These are phyloP conservation scores for Romanogobio albipinnatus DNA, from an alignment of 2,113 vertebrate genomes.

Conservation along the genomic window DNA sequence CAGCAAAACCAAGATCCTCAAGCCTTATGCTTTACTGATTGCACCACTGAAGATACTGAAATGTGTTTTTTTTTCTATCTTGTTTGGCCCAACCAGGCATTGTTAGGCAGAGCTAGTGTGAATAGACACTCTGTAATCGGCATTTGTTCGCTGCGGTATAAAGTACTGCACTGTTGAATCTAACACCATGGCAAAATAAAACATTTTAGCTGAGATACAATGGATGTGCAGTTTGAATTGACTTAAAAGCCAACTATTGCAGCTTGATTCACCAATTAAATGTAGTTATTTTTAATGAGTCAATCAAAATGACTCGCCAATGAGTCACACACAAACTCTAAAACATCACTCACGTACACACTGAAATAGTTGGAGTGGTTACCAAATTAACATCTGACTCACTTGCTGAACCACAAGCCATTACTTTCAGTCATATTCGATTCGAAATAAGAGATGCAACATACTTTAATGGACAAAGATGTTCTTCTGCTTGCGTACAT, in stretches of 20 bases:
- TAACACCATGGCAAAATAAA: too few species aligned
- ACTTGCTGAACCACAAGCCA: not conserved
- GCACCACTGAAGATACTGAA: too few species aligned
- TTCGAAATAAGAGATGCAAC: constrained; percentile 7
- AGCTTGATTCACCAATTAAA: not conserved
- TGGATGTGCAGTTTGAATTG: not conserved
- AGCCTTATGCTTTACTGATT: too few species aligned
- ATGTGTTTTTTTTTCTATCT: too few species aligned
- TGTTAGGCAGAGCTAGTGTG: too few species aligned
- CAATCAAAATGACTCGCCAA: not conserved
- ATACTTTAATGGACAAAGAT: constrained; percentile 2
- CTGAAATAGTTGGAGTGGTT: constrained; percentile 20
- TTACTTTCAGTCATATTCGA: constrained; percentile 7
- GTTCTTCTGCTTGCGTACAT: not conserved
- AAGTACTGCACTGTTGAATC: too few species aligned
- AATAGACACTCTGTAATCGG: too few species aligned
- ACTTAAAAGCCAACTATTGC: not conserved
- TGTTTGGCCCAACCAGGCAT: too few species aligned
- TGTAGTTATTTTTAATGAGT: not conserved
- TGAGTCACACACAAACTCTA: constrained; percentile 14
- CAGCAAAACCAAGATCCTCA: too few species aligned
- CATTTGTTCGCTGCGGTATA: too few species aligned
- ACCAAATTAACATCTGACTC: constrained; percentile 31
- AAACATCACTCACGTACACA: constrained; percentile 15
- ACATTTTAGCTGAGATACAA: too few species aligned